These are phyloP conservation scores for Chrysocyon brachyurus DNA, from an alignment of 2,797 vertebrate species.

Conservation along the genomic window DNA sequence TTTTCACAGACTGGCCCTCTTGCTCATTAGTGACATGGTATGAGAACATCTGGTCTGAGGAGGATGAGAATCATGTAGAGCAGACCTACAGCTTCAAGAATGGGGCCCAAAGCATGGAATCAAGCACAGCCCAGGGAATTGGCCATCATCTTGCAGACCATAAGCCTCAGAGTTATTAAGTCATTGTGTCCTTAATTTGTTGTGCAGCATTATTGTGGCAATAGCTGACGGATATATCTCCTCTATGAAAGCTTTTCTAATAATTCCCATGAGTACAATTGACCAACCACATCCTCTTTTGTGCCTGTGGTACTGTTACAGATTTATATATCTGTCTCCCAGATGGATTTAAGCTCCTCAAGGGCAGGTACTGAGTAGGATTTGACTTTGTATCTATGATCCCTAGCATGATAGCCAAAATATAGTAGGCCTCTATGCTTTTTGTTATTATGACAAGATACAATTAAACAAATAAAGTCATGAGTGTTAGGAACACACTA, in stretches of 20 bases:
- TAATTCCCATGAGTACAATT: background rate
- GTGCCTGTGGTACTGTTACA: background rate
- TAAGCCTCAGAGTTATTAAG: background rate
- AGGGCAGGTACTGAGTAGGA: background rate
- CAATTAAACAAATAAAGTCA: background rate
- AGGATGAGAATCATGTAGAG: background rate
- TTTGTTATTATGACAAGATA: constrained; percentile 7
- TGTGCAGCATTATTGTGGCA: background rate
- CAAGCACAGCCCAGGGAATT: background rate
- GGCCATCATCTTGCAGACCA: background rate
- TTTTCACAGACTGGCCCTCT: background rate
- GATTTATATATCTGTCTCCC: background rate
- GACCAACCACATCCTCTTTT: background rate
- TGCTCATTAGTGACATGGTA: background rate
- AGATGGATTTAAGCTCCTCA: background rate
- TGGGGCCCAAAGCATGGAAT: background rate
- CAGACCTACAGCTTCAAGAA: background rate
- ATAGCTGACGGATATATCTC: background rate
- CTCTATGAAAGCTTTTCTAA: background rate
- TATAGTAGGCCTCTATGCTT: background rate
- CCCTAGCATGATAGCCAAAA: background rate
- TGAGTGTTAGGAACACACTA: background rate
- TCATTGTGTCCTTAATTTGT: background rate
- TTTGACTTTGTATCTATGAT: background rate
- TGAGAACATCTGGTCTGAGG: background rate